Evolutionary conservation across 2,888 invertebrate genomes (phyloP).

Genomic region (Scaptomyza polygonia): DNA sequence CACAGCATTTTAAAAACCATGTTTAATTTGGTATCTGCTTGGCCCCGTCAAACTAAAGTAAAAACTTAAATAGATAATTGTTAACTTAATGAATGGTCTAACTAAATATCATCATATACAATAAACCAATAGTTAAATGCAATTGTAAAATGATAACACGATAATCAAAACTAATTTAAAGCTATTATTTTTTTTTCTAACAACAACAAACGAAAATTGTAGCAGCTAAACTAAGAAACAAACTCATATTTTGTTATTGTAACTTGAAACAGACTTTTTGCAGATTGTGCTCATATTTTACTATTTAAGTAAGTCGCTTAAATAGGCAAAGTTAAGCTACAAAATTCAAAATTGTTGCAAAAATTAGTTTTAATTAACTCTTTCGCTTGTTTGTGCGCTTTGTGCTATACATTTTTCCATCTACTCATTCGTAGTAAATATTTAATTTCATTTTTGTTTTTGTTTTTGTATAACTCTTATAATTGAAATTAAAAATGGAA

Average conservation of each 20-base stretch:
- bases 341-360: constrained; percentile 22
- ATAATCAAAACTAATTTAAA: constrained; percentile 72
- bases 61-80: constrained; percentile 68
- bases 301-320: constrained; percentile 68
- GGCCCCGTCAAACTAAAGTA: constrained; percentile 33
- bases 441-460: constrained; percentile 44
- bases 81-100: constrained; percentile 59
- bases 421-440: constrained; percentile 64
- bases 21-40: constrained; percentile 17
- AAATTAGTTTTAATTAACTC: background rate
- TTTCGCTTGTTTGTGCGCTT: constrained; percentile 29
- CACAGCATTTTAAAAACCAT: constrained; percentile 1
- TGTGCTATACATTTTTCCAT: constrained; percentile 41
- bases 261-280: constrained; percentile 16
- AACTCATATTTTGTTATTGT: constrained; percentile 1
- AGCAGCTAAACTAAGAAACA: constrained; percentile 8
- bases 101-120: constrained; percentile 57
- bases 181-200: constrained; percentile 8
- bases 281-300: constrained; percentile 48
- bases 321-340: constrained; percentile 56
- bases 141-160: constrained; percentile 60
- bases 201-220: constrained; percentile 33
- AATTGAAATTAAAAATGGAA: constrained; percentile 55
- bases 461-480: constrained; percentile 42
- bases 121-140: constrained; percentile 69